A percentile compares a stretch with the other conserved stretches of the same genome.
Conservation (phyloP, 2,113 vertebrate genomes). For the Coryphaenoides rupestris region DNA sequence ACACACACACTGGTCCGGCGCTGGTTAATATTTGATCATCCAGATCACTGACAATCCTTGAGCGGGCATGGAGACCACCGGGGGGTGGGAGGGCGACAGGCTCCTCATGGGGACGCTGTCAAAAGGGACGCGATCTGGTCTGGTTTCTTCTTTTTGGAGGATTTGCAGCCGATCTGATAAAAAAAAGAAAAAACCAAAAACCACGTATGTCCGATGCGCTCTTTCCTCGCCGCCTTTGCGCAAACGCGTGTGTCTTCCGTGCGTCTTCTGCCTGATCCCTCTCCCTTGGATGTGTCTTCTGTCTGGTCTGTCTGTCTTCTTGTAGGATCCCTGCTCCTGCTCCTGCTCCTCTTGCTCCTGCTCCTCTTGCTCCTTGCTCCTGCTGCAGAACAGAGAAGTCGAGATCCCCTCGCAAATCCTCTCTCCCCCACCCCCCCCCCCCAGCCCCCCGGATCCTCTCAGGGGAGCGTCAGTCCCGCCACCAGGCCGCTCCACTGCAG, state of each 20-base stretch:
- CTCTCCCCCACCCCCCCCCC: too few relatives aligned
- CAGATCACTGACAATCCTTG: slow-evolving; percentile 77
- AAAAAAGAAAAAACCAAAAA: slow-evolving; percentile 50
- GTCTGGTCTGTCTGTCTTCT: slow-evolving; percentile 37
- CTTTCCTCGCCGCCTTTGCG: too few relatives aligned
- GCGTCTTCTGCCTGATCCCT: slow-evolving; percentile 32
- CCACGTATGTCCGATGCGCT: slow-evolving; percentile 37
- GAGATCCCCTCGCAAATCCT: slow-evolving; percentile 71
- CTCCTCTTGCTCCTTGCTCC: too few relatives aligned
- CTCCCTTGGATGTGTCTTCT: slow-evolving; percentile 36
- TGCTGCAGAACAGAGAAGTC: too few relatives aligned
- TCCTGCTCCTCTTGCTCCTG: too few relatives aligned
- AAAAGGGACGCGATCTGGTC: slow-evolving; percentile 78
- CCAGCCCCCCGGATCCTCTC: too few relatives aligned
- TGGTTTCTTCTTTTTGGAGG: too few relatives aligned
- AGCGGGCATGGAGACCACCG: slow-evolving; percentile 65
- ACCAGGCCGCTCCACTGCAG: slow-evolving; percentile 65
- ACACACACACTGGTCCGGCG: too few relatives aligned
- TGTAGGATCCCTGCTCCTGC: slow-evolving; percentile 59
- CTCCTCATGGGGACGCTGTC: slow-evolving; percentile 75
- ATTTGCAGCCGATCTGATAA: slow-evolving; percentile 54
- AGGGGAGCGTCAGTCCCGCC: slow-evolving; percentile 43
- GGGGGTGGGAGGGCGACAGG: slow-evolving; percentile 70
- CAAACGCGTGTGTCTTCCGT: slow-evolving; percentile 32
- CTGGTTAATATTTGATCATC: slow-evolving; percentile 67